Evolutionary conservation across 2,797 vertebrate species (phyloP).

Genomic region (Eutrigla gurnardus): DNA sequence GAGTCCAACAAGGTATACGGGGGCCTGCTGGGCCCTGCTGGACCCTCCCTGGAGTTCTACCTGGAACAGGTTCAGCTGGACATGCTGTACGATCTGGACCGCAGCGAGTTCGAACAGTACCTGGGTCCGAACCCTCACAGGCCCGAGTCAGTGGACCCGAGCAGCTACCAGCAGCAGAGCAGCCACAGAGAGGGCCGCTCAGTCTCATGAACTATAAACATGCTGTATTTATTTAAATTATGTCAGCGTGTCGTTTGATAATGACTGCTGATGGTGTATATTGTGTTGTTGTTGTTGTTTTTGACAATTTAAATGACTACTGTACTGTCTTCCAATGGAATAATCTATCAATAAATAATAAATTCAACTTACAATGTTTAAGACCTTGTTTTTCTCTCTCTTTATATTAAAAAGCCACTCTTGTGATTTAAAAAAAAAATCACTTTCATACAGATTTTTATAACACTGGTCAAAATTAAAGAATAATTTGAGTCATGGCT

Average conservation of each 20-base stretch:
- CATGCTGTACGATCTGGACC: conserved; percentile 92
- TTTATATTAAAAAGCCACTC: background rate
- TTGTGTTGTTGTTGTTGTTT: conserved; percentile 8
- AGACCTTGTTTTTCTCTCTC: background rate
- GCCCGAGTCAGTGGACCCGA: conserved; percentile 72
- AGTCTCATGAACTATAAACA: conserved; percentile 38
- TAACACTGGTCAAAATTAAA: rapidly evolving
- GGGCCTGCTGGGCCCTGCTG: conserved; percentile 73
- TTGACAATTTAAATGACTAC: conserved; percentile 18
- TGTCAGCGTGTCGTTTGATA: background rate
- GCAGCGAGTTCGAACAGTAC: conserved; percentile 96
- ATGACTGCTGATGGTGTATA: conserved; percentile 5
- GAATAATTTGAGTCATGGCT: background rate
- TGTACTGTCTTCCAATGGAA: conserved; percentile 37
- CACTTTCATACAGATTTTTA: background rate
- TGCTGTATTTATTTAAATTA: conserved; percentile 66
- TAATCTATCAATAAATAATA: conserved; percentile 63
- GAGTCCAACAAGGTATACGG: conserved; percentile 67
- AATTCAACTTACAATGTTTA: conserved; percentile 2
- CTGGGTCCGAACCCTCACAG: conserved; percentile 84
- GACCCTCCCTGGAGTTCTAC: conserved; percentile 80
- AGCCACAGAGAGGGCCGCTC: conserved; percentile 55
- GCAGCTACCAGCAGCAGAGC: conserved; percentile 56
- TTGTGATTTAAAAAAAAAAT: background rate
- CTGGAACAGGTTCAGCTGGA: conserved; percentile 86